These are phyloP conservation scores for Drosophila dunni DNA, from an alignment of 1,140 invertebrate genomes.

Conservation along the genomic window DNA sequence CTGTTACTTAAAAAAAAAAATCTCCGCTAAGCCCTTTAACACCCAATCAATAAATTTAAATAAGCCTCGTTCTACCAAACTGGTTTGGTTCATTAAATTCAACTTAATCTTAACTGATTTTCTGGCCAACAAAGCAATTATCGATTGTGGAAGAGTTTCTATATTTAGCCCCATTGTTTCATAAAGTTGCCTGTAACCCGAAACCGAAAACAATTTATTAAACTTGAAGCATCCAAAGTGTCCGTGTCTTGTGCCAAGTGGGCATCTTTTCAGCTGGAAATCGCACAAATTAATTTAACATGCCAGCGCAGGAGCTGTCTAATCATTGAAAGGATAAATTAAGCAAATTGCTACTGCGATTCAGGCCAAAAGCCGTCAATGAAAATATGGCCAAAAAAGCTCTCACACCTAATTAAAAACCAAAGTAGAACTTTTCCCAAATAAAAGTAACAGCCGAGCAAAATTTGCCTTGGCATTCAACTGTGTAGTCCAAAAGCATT, in stretches of 20 bases:
- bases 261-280: slow-evolving; percentile 16
- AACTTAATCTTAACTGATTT: slow-evolving; percentile 48
- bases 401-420: slow-evolving; percentile 70
- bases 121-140: slow-evolving; percentile 57
- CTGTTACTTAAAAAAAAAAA: too few species aligned
- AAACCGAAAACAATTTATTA: slow-evolving; percentile 63
- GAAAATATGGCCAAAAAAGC: slow-evolving; percentile 46
- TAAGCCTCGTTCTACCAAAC: too few species aligned
- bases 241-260: slow-evolving; percentile 9
- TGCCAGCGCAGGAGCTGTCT: slow-evolving; percentile 4
- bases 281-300: slow-evolving; percentile 61
- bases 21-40: too few species aligned
- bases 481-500: slow-evolving; percentile 14
- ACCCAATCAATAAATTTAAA: too few species aligned
- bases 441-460: slow-evolving; percentile 7
- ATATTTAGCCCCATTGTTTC: slow-evolving; percentile 44
- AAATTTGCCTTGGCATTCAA: slow-evolving; percentile 17
- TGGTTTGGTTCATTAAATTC: slow-evolving; percentile 50
- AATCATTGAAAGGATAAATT: slow-evolving; percentile 54
- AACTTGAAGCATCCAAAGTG: slow-evolving; percentile 7
- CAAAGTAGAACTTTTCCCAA: not conserved
- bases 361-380: slow-evolving; percentile 14
- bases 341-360: slow-evolving; percentile 43
- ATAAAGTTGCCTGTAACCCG: slow-evolving; percentile 36
- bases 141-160: slow-evolving; percentile 54